Percentiles rank a stretch among this genome's conserved stretches.
These are phyloP conservation scores for Cephalopholis sonnerati DNA, from an alignment of 2,113 vertebrate species.

Conservation along the genomic window DNA sequence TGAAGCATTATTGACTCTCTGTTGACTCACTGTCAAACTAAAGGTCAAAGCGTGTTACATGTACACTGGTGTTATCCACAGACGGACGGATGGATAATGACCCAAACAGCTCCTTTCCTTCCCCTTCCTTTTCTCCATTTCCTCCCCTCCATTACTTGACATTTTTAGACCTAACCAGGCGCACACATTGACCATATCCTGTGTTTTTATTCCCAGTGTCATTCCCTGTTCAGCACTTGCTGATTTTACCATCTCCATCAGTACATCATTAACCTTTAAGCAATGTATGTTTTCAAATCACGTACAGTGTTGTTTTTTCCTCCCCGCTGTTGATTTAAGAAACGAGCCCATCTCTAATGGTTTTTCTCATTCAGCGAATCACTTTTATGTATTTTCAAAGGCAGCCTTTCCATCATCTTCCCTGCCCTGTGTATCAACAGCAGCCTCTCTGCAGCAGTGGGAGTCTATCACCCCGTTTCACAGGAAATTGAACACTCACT, in stretches of 20 bases:
- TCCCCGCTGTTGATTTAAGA: conserved; percentile 58
- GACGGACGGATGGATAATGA: neutral
- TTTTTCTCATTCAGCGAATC: conserved; percentile 62
- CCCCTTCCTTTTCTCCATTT: neutral
- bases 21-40: neutral
- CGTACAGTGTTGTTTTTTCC: conserved; percentile 27
- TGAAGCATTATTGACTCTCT: neutral
- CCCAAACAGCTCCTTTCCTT: neutral
- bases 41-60: neutral
- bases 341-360: conserved; percentile 60
- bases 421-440: conserved; percentile 45
- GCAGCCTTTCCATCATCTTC: conserved; percentile 51
- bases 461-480: conserved; percentile 50
- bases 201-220: neutral
- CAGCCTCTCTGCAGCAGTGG: conserved; percentile 40
- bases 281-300: conserved; percentile 59
- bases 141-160: conserved; percentile 13
- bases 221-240: neutral
- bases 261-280: conserved; percentile 67
- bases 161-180: conserved; percentile 8
- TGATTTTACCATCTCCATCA: conserved; percentile 41
- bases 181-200: neutral
- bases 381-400: conserved; percentile 67
- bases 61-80: neutral
- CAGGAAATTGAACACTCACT: conserved; percentile 58